Conservation (phyloP, 2,113 vertebrate genomes). For the Notiomystis cincta region DNA sequence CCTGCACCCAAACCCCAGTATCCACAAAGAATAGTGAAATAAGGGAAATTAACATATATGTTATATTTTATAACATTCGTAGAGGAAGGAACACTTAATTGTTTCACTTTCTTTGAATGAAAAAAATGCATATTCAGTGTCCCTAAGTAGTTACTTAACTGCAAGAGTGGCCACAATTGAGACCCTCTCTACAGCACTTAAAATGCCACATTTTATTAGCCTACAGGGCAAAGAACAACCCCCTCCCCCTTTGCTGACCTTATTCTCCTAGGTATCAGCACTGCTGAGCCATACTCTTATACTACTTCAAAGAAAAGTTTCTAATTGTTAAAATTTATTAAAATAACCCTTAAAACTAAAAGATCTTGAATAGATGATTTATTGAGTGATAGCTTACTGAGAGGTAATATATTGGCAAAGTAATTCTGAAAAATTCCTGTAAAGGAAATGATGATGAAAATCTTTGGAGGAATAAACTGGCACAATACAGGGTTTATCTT, state of each 20-base stretch:
- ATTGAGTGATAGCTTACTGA: not conserved
- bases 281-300: not conserved
- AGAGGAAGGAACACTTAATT: not conserved
- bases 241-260: not conserved
- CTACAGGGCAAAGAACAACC: not conserved
- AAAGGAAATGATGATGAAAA: not conserved
- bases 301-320: not conserved
- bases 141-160: not conserved
- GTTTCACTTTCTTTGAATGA: not conserved
- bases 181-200: not conserved
- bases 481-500: not conserved
- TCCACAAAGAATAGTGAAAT: not conserved
- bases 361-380: not conserved
- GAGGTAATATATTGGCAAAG: not conserved
- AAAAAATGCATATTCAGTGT: not conserved
- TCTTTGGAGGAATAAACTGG: not conserved
- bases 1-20: not conserved
- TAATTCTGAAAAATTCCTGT: not conserved
- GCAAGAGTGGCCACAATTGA: not conserved
- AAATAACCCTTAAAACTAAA: not conserved
- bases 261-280: not conserved
- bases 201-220: constrained; percentile 44
- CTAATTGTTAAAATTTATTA: too few relatives aligned
- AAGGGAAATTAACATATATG: not conserved
- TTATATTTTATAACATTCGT: not conserved